Conservation (phyloP, 2,888 invertebrate genomes). For the Hipparchia semele region DNA sequence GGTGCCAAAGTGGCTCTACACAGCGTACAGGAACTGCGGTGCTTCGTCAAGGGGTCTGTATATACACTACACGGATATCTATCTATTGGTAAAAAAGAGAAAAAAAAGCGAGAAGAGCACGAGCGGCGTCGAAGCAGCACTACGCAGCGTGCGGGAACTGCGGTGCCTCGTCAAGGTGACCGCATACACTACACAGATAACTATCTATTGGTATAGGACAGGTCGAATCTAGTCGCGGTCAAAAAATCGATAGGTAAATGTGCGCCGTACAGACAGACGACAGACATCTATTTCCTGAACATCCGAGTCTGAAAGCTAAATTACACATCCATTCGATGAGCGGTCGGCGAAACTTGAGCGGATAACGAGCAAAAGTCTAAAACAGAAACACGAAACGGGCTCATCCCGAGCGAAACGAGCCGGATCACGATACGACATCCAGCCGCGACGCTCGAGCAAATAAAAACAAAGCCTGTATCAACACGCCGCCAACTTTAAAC, state of each 20-base stretch:
- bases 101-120: too few species aligned
- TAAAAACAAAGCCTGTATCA: conserved; percentile 32
- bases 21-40: conserved; percentile 66
- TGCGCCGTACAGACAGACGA: neutral
- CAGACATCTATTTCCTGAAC: neutral
- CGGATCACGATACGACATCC: conserved; percentile 22
- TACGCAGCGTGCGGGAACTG: conserved; percentile 71
- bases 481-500: conserved; percentile 31
- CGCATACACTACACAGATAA: neutral
- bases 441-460: conserved; percentile 21
- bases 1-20: conserved; percentile 61
- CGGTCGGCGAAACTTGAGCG: conserved; percentile 8
- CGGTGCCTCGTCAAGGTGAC: conserved; percentile 85
- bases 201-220: conserved; percentile 3
- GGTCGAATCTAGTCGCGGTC: conserved; percentile 23
- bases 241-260: neutral
- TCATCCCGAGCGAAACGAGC: conserved; percentile 23
- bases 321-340: conserved; percentile 4
- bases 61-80: too few species aligned
- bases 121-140: conserved; percentile 62
- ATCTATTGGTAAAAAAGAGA: too few species aligned
- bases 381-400: conserved; percentile 27
- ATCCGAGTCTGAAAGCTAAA: neutral
- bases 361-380: conserved; percentile 26
- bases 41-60: too few species aligned